Evolutionary conservation across 2,888 invertebrate genomes (phyloP).

Genomic region (Tridacna crocea): DNA sequence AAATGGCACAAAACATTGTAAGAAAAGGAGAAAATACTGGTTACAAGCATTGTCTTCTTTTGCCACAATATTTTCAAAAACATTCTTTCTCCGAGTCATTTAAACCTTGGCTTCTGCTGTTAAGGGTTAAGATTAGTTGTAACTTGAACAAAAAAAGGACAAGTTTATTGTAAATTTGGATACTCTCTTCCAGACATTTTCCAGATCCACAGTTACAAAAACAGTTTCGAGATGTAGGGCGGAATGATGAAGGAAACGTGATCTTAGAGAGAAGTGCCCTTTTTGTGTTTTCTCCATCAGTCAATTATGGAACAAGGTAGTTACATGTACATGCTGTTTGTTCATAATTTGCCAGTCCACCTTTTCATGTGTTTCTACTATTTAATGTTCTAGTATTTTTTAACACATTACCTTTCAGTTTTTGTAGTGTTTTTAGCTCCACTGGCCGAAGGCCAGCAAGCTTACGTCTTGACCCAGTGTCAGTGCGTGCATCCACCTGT

Average conservation of each 20-base stretch:
- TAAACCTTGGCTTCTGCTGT: neutral
- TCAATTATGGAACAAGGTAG: constrained; percentile 65
- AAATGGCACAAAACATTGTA: neutral
- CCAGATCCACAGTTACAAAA: constrained; percentile 48
- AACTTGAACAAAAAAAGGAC: too few relatives aligned
- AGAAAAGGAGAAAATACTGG: neutral
- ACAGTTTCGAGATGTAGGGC: constrained; percentile 43
- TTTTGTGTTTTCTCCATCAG: constrained; percentile 60
- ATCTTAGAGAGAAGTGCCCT: constrained; percentile 54
- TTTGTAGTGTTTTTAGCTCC: too few relatives aligned
- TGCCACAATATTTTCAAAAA: neutral
- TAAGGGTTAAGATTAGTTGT: neutral
- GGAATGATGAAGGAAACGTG: constrained; percentile 9
- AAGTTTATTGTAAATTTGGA: neutral
- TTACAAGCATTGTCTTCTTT: neutral
- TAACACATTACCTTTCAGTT: neutral
- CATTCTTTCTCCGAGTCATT: neutral
- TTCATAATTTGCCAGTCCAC: neutral
- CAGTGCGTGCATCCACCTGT: too few relatives aligned
- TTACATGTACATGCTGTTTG: neutral
- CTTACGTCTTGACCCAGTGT: too few relatives aligned
- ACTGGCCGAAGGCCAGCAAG: too few relatives aligned
- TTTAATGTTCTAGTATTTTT: neutral
- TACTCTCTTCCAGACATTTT: constrained; percentile 30
- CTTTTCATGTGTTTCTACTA: neutral